Conservation (phyloP, 2,888 invertebrate genomes). For the Trichacis sp. region DNA sequence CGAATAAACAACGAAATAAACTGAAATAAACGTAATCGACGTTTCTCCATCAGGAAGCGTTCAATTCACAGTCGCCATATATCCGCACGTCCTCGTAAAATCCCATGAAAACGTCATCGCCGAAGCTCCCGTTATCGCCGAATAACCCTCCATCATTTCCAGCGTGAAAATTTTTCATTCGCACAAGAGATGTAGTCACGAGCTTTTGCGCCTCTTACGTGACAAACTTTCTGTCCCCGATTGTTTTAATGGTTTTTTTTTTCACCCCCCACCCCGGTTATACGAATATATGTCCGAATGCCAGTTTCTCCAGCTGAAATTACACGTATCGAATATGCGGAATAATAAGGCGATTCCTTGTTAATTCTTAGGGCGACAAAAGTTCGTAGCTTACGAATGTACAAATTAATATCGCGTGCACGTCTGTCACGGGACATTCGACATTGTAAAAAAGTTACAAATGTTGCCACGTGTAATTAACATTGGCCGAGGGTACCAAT, state of each 20-base stretch:
- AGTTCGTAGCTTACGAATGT: conserved; percentile 29
- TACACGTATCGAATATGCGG: background rate
- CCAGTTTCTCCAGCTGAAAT: conserved; percentile 3
- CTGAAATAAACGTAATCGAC: too few species aligned
- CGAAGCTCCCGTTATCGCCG: too few species aligned
- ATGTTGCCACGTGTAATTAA: conserved; percentile 37
- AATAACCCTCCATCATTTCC: too few species aligned
- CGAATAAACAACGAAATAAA: too few species aligned
- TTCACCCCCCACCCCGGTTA: background rate
- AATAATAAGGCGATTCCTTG: conserved; percentile 3
- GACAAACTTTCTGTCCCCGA: conserved; percentile 6
- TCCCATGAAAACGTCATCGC: too few species aligned
- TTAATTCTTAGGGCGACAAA: conserved; percentile 25
- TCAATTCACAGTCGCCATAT: too few species aligned
- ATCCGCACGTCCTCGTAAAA: too few species aligned
- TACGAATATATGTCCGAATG: background rate
- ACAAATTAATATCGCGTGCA: conserved; percentile 30
- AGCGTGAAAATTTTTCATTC: background rate
- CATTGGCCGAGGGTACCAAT: conserved; percentile 35
- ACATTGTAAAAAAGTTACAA: conserved; percentile 14
- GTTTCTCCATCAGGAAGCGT: too few species aligned
- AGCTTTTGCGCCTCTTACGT: background rate
- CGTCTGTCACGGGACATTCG: conserved; percentile 13
- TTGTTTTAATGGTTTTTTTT: background rate
- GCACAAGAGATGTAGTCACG: too few species aligned